Evolutionary conservation across 2,797 vertebrate genomes (phyloP), one percentile per base, ranked within the genome.

Genomic region (Numenius phaeopus): DNA sequence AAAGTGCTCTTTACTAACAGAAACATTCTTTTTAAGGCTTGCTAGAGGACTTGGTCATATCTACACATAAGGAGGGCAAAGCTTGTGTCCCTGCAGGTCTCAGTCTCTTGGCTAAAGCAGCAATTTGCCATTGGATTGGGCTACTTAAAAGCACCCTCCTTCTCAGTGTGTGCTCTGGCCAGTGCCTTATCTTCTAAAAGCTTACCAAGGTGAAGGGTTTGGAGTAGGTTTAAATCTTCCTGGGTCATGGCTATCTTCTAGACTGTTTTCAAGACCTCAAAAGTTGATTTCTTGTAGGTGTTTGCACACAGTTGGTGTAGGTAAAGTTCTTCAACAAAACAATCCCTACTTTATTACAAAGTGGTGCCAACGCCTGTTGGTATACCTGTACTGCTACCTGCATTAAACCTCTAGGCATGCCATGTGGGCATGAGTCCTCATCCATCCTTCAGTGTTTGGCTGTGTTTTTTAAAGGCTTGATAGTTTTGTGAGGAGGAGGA

Each of bases 21-120:
- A 19, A 46, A 16, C 6, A 10, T 40, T 29, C 8, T 55, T 12
- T 77, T 10, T 29, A 5, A 71, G 37, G 39, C 14, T 39, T 83
- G 13, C 10, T 50, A 3, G 47, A 59, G 50, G 42, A 14, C 29
- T 65, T 49, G 64, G 12, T 26, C 0, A 0, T 49, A 16, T 42
- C 34, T 70, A 2, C 7, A 4, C 6, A 3, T 26, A 19, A 44
- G 18, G n/a, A 78, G 14, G 20, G 32, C 47, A 61, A 23, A 79
- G 39, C 26, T 44, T 66, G 11, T 44, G 79, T 30, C 80, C 55
- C 32, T 83, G 49, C 34, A 66, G 77, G 26, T 75, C 61, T 54
- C 26, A 37, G 8, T 17, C 57, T 59, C 18, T 71, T 54, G 20
- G 20, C n/a, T 91, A 34, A 27, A 73, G 79, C 64, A 61, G 26